These are phyloP conservation scores for Neotoxoptera formosana DNA, from an alignment of 1,140 invertebrate genomes.

Conservation along the genomic window DNA sequence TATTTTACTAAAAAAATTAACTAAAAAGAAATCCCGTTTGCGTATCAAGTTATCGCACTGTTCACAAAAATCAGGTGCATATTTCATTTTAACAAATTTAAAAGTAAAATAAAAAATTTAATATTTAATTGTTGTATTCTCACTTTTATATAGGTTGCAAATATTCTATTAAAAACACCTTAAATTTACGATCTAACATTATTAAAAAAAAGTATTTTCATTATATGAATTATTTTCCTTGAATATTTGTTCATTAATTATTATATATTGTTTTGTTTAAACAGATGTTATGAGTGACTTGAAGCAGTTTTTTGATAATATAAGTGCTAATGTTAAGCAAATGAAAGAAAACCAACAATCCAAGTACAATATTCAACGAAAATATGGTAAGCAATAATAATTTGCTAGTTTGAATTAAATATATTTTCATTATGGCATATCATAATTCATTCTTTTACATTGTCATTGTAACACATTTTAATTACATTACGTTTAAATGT, in stretches of 20 bases:
- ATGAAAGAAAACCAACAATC: constrained; percentile 43
- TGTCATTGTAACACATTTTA: not conserved
- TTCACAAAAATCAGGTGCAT: not conserved
- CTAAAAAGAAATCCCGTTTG: not conserved
- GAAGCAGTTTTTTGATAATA: constrained; percentile 54
- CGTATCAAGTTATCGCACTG: not conserved
- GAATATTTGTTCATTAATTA: not conserved
- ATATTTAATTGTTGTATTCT: not conserved
- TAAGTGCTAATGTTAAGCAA: constrained; percentile 49
- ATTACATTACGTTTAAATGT: not conserved
- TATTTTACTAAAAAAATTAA: no score
- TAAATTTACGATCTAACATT: not conserved
- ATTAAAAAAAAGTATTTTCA: not conserved
- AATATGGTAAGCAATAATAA: constrained; percentile 34
- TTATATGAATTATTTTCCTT: not conserved
- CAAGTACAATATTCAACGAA: constrained; percentile 39
- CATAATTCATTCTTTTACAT: not conserved
- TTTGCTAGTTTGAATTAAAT: not conserved
- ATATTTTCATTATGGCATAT: not conserved
- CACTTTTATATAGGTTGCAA: not conserved
- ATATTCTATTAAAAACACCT: not conserved
- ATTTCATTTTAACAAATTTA: not conserved
- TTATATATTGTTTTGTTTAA: not conserved
- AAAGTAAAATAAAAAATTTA: no score
- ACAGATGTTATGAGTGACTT: constrained; percentile 44